Conservation (phyloP, 1,140 invertebrate genomes). For the Anastrepha ludens region DNA sequence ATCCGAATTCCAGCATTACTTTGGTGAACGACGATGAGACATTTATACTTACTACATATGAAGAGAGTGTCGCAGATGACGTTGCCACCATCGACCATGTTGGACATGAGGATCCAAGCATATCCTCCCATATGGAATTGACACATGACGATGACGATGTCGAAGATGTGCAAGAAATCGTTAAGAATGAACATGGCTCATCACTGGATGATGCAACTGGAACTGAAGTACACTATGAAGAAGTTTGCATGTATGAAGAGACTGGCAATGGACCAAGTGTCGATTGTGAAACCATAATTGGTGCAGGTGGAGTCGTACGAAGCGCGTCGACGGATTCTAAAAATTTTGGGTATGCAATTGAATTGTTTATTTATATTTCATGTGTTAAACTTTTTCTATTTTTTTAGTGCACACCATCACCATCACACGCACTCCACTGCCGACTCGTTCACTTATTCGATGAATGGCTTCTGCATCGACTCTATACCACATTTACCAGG, state of each 20-base stretch:
- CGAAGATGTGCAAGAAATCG: conserved; percentile 68
- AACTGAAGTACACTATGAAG: conserved; percentile 69
- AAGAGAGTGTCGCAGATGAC: conserved; percentile 69
- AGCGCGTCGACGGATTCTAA: conserved; percentile 53
- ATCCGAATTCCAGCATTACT: conserved; percentile 48
- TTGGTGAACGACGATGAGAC: conserved; percentile 69
- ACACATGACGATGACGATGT: conserved; percentile 66
- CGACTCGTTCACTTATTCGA: conserved; percentile 48
- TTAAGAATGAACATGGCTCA: conserved; percentile 65
- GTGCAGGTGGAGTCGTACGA: not conserved
- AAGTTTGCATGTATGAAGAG: conserved; percentile 70
- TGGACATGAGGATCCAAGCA: conserved; percentile 68
- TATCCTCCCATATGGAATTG: conserved; percentile 66
- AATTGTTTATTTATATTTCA: not conserved
- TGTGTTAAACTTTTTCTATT: not conserved
- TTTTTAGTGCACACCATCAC: not conserved
- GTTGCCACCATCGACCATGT: conserved; percentile 60
- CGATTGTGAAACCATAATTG: conserved; percentile 62
- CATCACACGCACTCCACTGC: conserved; percentile 25
- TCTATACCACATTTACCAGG: conserved; percentile 45
- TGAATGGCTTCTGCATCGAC: conserved; percentile 56
- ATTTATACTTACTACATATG: conserved; percentile 69
- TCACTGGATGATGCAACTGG: conserved; percentile 66
- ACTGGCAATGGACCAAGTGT: conserved; percentile 64
- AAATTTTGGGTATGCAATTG: conserved; percentile 68